Evolutionary conservation across 2,888 invertebrate species (phyloP).

Genomic region (Augiades crinisus): DNA sequence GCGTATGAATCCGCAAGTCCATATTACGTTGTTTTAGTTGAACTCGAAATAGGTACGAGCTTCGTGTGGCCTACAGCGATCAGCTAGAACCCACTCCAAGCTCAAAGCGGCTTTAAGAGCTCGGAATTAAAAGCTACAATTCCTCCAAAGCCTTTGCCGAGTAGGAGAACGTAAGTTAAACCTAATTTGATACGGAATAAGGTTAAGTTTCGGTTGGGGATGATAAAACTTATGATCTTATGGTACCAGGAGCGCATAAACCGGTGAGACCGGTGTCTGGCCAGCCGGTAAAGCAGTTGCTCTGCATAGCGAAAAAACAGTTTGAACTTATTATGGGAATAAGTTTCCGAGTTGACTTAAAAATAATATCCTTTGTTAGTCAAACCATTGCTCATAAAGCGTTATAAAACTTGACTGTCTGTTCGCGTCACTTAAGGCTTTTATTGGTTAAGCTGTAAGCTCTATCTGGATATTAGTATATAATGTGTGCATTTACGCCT

Average conservation of each 20-base stretch:
- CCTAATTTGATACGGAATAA: neutral
- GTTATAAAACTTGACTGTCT: too few relatives aligned
- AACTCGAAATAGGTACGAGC: constrained; percentile 14
- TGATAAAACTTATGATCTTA: neutral
- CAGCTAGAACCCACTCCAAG: neutral
- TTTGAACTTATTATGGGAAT: constrained; percentile 46
- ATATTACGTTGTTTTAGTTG: constrained; percentile 11
- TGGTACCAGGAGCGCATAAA: constrained; percentile 38
- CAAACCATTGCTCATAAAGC: too few relatives aligned
- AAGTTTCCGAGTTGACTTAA: constrained; percentile 39
- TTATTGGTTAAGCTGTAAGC: too few relatives aligned
- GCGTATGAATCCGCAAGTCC: constrained; percentile 8
- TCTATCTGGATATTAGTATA: too few relatives aligned
- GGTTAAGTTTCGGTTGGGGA: neutral
- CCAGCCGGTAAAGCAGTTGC: constrained; percentile 50
- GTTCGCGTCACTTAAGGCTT: too few relatives aligned
- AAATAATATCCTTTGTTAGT: neutral
- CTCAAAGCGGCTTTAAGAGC: neutral
- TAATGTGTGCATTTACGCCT: too few relatives aligned
- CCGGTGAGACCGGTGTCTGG: constrained; percentile 69
- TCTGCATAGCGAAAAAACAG: constrained; percentile 63
- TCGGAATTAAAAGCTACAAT: neutral
- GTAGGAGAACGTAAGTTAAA: neutral
- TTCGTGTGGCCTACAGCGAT: neutral
- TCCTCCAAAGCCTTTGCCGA: neutral